phyloP scores from a whole-genome alignment of 2,113 vertebrate genomes.

The Neogobius melanostomus region DNA sequence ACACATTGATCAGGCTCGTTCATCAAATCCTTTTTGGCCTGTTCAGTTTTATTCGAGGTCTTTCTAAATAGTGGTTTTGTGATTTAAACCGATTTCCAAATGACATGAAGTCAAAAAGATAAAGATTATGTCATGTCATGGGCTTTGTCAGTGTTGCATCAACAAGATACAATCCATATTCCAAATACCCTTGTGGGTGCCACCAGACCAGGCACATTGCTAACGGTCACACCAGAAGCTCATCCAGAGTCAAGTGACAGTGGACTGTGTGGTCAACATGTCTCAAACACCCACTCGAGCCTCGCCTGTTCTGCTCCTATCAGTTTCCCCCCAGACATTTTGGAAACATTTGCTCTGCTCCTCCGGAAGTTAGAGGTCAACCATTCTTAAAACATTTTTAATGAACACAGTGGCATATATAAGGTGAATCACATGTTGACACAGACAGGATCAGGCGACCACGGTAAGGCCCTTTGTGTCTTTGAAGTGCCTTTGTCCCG shows the following conservation, averaged over 20 bases:
- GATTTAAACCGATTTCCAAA: too few species aligned
- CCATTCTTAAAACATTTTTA: not conserved
- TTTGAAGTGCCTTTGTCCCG: constrained; percentile 33
- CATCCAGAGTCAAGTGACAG: not conserved
- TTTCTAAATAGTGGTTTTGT: too few species aligned
- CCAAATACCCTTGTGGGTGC: too few species aligned
- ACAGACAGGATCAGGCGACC: constrained; percentile 19
- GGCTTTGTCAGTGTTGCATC: not conserved
- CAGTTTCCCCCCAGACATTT: constrained; percentile 19
- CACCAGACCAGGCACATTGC: not conserved
- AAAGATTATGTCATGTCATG: not conserved
- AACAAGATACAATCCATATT: not conserved
- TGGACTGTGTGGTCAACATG: not conserved
- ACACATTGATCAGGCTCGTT: too few species aligned
- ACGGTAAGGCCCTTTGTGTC: constrained; percentile 17
- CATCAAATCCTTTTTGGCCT: too few species aligned
- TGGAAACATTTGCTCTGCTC: constrained; percentile 20
- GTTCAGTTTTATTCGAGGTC: too few species aligned
- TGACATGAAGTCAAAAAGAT: not conserved
- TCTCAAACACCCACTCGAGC: constrained; percentile 31
- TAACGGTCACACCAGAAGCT: not conserved
- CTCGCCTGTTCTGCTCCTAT: constrained; percentile 23
- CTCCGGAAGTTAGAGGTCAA: constrained; percentile 19
- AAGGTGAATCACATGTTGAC: constrained; percentile 20
- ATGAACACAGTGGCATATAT: constrained; percentile 22